phyloP scores from a whole-genome alignment of 2,113 vertebrate species.

The Pelecanus crispus region DNA sequence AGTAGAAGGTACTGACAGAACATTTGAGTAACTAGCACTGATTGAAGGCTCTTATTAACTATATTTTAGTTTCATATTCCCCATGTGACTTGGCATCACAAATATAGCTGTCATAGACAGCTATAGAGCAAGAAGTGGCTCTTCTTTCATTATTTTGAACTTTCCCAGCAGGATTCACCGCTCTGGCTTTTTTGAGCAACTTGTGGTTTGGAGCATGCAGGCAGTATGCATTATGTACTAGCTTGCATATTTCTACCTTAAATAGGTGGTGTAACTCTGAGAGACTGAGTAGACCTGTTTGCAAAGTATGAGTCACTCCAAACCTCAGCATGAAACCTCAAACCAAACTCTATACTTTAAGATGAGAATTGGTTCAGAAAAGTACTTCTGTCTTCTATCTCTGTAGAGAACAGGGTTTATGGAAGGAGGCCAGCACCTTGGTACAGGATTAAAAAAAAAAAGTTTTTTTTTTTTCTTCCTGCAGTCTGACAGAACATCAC shows the following conservation, averaged over 20 bases:
- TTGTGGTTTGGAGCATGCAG: constrained; percentile 66
- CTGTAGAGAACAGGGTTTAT: constrained; percentile 36
- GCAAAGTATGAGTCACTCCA: constrained; percentile 47
- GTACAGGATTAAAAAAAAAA: neutral
- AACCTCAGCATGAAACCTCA: constrained; percentile 63
- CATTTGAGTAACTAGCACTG: neutral
- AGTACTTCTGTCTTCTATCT: constrained; percentile 2
- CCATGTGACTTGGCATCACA: neutral
- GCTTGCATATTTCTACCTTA: constrained; percentile 60
- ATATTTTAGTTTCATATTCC: constrained; percentile 22
- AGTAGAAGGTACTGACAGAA: neutral
- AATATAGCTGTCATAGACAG: constrained; percentile 40
- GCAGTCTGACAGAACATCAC: neutral
- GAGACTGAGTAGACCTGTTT: constrained; percentile 40
- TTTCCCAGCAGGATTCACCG: constrained; percentile 61
- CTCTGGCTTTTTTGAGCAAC: constrained; percentile 45
- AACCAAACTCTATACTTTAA: neutral
- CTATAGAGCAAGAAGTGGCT: constrained; percentile 22
- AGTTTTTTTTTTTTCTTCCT: neutral
- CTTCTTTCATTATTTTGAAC: constrained; percentile 60
- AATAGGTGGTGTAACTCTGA: constrained; percentile 51
- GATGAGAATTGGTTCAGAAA: neutral
- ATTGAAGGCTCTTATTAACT: constrained; percentile 23
- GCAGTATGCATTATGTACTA: constrained; percentile 53
- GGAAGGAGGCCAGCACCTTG: constrained; percentile 38